phyloP scores from a whole-genome alignment of 2,113 vertebrate genomes.

The Eurystomus gularis region DNA sequence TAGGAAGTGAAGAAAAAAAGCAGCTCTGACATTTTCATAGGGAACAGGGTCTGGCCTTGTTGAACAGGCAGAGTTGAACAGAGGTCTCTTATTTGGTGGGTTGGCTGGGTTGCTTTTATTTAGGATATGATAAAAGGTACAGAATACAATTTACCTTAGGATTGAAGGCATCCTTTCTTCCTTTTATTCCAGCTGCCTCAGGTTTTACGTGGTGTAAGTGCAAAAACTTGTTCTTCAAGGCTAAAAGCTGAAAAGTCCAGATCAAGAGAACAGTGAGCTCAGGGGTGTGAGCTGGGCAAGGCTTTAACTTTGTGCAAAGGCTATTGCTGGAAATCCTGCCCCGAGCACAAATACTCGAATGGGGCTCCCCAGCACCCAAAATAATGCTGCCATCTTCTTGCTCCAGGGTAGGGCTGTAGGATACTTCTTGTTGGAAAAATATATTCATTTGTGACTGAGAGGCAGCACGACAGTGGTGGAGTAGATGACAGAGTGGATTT shows the following conservation, averaged over 20 bases:
- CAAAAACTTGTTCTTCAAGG: neutral
- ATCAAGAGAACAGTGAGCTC: neutral
- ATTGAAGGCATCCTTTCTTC: neutral
- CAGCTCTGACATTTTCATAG: neutral
- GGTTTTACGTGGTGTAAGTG: neutral
- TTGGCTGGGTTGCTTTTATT: neutral
- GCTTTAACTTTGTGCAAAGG: neutral
- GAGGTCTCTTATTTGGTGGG: neutral
- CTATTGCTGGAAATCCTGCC: neutral
- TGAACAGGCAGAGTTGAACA: neutral
- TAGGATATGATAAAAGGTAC: neutral
- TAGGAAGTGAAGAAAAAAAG: neutral
- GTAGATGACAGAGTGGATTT: neutral
- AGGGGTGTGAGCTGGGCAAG: neutral
- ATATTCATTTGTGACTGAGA: neutral
- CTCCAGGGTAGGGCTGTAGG: neutral
- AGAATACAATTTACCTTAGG: neutral
- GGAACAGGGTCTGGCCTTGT: neutral
- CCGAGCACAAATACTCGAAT: neutral
- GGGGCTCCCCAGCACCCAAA: neutral
- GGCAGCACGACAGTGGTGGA: rapidly evolving
- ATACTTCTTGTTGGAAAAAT: neutral
- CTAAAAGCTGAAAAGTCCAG: neutral
- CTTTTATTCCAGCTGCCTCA: neutral
- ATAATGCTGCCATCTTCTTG: neutral